Base-by-base conservation (phyloP, 2,888 invertebrate species). In the Dimorphilus gyrociliatus region DNA sequence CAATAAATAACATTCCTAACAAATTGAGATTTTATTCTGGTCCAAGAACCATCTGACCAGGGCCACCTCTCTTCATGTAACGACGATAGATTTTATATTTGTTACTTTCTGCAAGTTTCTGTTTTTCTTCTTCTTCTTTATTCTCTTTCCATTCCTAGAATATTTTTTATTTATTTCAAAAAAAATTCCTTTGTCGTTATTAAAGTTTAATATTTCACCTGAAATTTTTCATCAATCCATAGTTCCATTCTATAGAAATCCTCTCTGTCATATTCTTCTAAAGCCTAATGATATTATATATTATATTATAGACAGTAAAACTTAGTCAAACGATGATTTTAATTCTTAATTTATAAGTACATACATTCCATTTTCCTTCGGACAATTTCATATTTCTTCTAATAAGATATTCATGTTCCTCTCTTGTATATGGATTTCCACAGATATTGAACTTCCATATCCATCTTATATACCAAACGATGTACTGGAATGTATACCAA, bases 1-100 rank as follows among this genome's bases (percentile, higher is more conserved):
- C n/a, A n/a, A n/a, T n/a, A n/a, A n/a, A n/a, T n/a, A n/a, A n/a
- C n/a, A n/a, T n/a, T n/a, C n/a, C n/a, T n/a, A n/a, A n/a, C n/a
- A n/a, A n/a, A n/a, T n/a, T n/a, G n/a, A n/a, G 21, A n/a, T n/a
- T n/a, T 44, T 44, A 60, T 34, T 60, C 60, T 7, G 60, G 60
- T 18, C 60, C 60, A 47, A 88, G 88, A n/a, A 80, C 81, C 69
- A 88, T 80, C 51, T 85, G 72, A 1, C 81, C 78, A 1, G 80
- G 74, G 3, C 84, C 85, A 55, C 84, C 82, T 49, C 78, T 80
- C 62, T 82, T 85, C 66, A 88, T 75, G 58, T 81, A 86, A 34
- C 88, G 69, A 37, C 86, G 69, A 53, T 85, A 85, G 39, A 80
- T 76, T 63, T 85, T 86, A 57, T 84, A 81, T 51, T 76, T 73